Evolutionary conservation across 2,888 invertebrate species (phyloP).

Genomic region (Drepanosiphum platanoidis): DNA sequence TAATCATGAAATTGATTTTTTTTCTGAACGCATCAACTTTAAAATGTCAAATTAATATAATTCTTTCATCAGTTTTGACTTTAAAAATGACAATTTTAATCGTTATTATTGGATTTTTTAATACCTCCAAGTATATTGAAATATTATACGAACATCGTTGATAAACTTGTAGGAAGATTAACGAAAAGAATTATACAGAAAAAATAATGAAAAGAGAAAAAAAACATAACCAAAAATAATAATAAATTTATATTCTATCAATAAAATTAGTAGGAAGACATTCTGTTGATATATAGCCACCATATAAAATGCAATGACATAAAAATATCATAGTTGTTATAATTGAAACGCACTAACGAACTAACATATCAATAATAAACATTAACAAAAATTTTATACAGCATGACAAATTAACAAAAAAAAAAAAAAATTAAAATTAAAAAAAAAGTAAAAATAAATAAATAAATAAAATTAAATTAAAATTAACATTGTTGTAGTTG

Average conservation of each 20-base stretch:
- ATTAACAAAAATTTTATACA: constrained; percentile 23
- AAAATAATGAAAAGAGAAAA: constrained; percentile 5
- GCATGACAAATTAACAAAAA: constrained; percentile 12
- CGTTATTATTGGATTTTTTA: neutral
- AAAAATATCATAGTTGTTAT: constrained; percentile 11
- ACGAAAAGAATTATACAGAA: constrained; percentile 11
- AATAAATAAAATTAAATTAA: neutral
- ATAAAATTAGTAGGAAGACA: constrained; percentile 49
- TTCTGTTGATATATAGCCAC: constrained; percentile 35
- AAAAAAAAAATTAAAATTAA: constrained; percentile 1
- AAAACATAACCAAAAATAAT: constrained; percentile 23
- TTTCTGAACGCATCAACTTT: no score
- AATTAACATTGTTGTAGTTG: neutral
- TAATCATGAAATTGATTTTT: no score
- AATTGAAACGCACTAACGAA: neutral
- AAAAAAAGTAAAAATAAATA: neutral
- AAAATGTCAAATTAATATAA: no score
- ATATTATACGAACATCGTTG: neutral
- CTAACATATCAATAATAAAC: constrained; percentile 29
- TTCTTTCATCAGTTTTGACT: no score
- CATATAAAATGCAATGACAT: constrained; percentile 11
- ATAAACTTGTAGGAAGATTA: constrained; percentile 8
- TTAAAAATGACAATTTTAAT: no score
- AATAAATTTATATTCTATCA: constrained; percentile 35
- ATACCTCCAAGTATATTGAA: neutral